Percentiles rank a stretch among this genome's conserved stretches.
Conservation (phyloP, 2,888 invertebrate species). For the Scaptomyza flava region DNA sequence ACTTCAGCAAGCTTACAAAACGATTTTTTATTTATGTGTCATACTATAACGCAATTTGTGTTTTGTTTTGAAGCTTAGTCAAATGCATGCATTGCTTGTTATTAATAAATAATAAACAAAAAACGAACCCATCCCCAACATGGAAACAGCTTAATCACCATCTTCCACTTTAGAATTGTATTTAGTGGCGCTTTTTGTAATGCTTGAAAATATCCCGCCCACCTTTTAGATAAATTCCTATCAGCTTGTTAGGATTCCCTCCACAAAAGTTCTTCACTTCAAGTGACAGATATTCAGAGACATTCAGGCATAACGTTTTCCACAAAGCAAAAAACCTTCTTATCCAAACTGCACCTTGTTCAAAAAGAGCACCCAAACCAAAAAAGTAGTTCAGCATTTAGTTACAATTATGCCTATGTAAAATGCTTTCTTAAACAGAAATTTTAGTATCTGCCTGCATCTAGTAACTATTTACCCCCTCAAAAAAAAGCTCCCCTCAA, state of each 20-base stretch:
- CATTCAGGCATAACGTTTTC: slow-evolving; percentile 13
- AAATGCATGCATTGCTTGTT: slow-evolving; percentile 69
- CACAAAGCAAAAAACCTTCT: slow-evolving; percentile 5
- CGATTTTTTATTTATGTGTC: slow-evolving; percentile 15
- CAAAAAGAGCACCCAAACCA: slow-evolving; percentile 39
- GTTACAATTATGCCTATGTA: slow-evolving; percentile 38
- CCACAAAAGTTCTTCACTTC: slow-evolving; percentile 1
- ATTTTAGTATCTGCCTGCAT: slow-evolving; percentile 62
- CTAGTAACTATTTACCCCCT: slow-evolving; percentile 43
- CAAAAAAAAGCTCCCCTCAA: slow-evolving; percentile 23
- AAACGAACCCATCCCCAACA: slow-evolving; percentile 12
- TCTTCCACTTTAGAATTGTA: slow-evolving; percentile 52
- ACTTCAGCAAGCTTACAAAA: slow-evolving; percentile 19
- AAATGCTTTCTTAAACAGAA: slow-evolving; percentile 57
- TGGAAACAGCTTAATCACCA: slow-evolving; percentile 36
- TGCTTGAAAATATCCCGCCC: slow-evolving; percentile 60
- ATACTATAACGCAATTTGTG: slow-evolving; percentile 31
- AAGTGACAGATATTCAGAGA: slow-evolving; percentile 15
- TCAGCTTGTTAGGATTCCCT: slow-evolving; percentile 43
- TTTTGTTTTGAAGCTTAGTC: slow-evolving; percentile 52
- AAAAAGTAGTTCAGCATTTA: slow-evolving; percentile 33
- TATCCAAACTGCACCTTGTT: slow-evolving; percentile 35
- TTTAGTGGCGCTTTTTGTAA: slow-evolving; percentile 66
- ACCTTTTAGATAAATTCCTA: slow-evolving; percentile 50
- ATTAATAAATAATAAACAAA: not conserved